Conservation (phyloP, 2,113 vertebrate species). For the Turnix velox region DNA sequence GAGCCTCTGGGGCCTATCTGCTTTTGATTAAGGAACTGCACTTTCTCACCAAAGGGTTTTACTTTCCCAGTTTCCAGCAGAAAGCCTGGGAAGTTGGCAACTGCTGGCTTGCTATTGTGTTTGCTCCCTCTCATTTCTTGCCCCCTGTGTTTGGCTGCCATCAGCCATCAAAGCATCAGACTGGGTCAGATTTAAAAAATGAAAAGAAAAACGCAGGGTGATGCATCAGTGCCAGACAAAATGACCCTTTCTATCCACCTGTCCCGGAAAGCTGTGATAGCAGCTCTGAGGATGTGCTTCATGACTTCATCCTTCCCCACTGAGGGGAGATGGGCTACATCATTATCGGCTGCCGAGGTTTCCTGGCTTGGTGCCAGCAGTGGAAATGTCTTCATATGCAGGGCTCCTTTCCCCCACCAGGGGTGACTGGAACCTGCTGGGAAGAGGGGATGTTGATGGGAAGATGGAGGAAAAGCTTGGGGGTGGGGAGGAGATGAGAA, state of each 20-base stretch:
- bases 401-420: background rate
- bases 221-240: background rate
- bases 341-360: background rate
- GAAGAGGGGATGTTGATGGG: background rate
- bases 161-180: conserved; percentile 9
- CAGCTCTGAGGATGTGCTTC: background rate
- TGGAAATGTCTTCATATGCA: background rate
- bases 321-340: background rate
- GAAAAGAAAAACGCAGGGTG: background rate
- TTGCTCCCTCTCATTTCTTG: background rate
- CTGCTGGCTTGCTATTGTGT: background rate
- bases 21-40: background rate
- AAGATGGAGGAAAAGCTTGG: background rate
- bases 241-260: background rate
- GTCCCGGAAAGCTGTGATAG: background rate
- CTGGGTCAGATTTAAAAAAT: conserved; percentile 11
- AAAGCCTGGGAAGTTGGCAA: background rate
- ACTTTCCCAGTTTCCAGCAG: background rate
- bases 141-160: background rate
- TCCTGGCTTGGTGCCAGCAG: background rate
- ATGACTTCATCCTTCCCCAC: background rate
- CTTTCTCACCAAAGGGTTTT: background rate
- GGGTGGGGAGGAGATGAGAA: background rate
- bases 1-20: background rate
- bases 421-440: background rate